phyloP scores from a whole-genome alignment of 2,888 invertebrate species.

The Eupithecia insigniata region DNA sequence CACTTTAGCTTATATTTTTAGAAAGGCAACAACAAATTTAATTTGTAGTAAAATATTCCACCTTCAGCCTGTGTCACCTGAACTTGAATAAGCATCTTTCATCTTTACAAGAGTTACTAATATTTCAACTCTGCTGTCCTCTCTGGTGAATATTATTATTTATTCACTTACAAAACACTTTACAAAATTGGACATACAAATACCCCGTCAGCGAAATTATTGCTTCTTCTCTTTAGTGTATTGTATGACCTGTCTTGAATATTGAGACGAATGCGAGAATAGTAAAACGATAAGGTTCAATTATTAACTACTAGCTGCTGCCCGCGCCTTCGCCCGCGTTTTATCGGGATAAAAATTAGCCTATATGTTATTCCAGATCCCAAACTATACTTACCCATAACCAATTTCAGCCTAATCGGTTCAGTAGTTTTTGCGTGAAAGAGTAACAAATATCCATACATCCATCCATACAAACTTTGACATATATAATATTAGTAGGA shows the following conservation, averaged over 20 bases:
- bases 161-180: constrained; percentile 1
- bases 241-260: not conserved
- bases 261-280: constrained; percentile 4
- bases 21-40: not conserved
- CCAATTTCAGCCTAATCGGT: no score
- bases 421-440: no score
- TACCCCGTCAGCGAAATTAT: not conserved
- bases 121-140: not conserved
- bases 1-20: not conserved
- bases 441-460: no score
- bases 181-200: constrained; percentile 1
- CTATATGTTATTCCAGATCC: no score
- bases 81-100: not conserved
- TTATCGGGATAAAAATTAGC: no score
- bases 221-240: not conserved
- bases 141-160: not conserved
- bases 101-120: not conserved
- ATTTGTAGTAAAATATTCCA: not conserved
- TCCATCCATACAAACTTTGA: no score
- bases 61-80: not conserved
- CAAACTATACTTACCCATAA: no score
- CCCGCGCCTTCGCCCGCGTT: no score
- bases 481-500: no score
- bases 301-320: constrained; percentile 18
- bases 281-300: constrained; percentile 10